These are phyloP conservation scores for Drosophila prostipennis DNA, from an alignment of 2,888 invertebrate species.

Conservation along the genomic window DNA sequence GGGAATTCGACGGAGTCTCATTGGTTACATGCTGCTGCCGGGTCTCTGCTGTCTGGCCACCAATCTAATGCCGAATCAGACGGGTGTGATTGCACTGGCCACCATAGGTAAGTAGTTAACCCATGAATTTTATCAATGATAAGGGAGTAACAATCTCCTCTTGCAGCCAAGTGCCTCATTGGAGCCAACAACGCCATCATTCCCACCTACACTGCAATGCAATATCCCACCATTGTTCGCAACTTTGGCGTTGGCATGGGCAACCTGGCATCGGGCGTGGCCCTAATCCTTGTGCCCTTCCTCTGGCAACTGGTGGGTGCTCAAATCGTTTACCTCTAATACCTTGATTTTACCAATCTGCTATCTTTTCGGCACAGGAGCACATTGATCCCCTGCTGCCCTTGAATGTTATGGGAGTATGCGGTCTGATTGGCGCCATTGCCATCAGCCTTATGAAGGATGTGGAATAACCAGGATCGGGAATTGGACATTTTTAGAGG, in stretches of 20 bases:
- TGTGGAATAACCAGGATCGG: conserved; percentile 48
- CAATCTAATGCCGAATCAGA: conserved; percentile 85
- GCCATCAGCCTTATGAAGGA: conserved; percentile 85
- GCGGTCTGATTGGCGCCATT: conserved; percentile 85
- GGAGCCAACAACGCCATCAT: conserved; percentile 91
- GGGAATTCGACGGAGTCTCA: conserved; percentile 89
- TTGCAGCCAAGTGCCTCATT: conserved; percentile 88
- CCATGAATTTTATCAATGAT: too few species aligned
- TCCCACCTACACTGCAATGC: conserved; percentile 90
- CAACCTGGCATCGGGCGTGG: conserved; percentile 91
- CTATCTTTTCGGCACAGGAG: conserved; percentile 80
- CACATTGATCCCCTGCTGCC: conserved; percentile 84
- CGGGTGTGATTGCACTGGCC: conserved; percentile 88
- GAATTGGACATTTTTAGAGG: not conserved
- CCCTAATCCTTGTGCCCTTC: conserved; percentile 90
- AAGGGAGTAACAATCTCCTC: not conserved
- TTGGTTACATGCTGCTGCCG: conserved; percentile 88
- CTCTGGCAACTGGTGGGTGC: conserved; percentile 90
- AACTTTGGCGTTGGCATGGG: conserved; percentile 90
- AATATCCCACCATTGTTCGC: conserved; percentile 89
- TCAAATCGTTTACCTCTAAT: too few species aligned
- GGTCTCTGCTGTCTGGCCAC: conserved; percentile 88
- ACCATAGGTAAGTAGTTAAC: conserved; percentile 86
- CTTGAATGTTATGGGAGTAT: conserved; percentile 85
- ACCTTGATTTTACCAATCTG: not conserved